Conservation (phyloP, 2,797 vertebrate genomes). For the Sphaeramia orbicularis region DNA sequence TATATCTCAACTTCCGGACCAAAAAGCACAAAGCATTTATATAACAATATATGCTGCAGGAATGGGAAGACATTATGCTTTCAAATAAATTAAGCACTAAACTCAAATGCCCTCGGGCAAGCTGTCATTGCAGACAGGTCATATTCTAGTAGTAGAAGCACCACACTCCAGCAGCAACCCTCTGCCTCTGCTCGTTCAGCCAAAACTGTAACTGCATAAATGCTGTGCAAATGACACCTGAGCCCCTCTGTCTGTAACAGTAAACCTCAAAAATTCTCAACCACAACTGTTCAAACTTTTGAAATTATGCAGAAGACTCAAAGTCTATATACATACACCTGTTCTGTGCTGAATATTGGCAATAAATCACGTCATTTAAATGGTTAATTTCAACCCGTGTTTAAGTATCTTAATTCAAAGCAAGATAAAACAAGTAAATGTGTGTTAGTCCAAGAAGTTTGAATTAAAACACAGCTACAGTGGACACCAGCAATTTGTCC, state of each 20-base stretch:
- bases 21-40: neutral
- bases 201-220: conserved; percentile 54
- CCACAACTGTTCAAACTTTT: conserved; percentile 46
- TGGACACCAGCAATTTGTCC: conserved; percentile 5
- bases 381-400: neutral
- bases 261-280: conserved; percentile 44
- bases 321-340: neutral
- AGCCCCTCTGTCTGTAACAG: conserved; percentile 45
- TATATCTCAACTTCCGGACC: neutral
- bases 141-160: conserved; percentile 30
- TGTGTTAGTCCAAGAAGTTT: neutral
- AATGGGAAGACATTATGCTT: neutral
- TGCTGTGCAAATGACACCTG: conserved; percentile 54
- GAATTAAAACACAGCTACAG: conserved; percentile 17
- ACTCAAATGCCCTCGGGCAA: conserved; percentile 3
- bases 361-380: neutral
- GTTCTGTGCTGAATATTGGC: neutral
- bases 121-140: neutral
- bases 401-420: neutral
- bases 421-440: neutral
- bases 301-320: conserved; percentile 19
- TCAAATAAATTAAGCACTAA: conserved; percentile 5
- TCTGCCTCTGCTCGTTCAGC: conserved; percentile 22
- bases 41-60: neutral
- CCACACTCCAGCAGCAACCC: conserved; percentile 10